phyloP scores from a whole-genome alignment of 2,888 invertebrate genomes.

The Nysson spinosus region DNA sequence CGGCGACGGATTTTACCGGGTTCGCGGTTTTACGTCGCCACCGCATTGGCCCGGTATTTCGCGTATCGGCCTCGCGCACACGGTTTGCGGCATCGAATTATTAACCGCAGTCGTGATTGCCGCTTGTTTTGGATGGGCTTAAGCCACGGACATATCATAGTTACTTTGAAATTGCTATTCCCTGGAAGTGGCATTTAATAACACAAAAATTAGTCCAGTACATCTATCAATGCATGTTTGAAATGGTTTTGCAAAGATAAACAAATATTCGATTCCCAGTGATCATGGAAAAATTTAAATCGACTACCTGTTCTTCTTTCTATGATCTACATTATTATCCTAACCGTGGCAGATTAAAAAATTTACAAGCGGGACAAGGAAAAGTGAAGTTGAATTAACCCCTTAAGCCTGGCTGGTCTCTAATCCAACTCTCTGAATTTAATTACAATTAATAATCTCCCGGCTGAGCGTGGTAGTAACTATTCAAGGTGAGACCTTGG shows the following conservation, averaged over 20 bases:
- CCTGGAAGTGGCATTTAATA: not conserved
- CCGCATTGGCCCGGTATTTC: constrained; percentile 43
- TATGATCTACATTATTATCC: no score
- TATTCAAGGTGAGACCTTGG: constrained; percentile 65
- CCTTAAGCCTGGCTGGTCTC: constrained; percentile 59
- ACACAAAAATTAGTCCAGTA: constrained; percentile 23
- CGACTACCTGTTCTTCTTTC: no score
- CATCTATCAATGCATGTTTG: no score
- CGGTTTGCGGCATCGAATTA: constrained; percentile 65
- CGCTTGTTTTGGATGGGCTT: constrained; percentile 65
- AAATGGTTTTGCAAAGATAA: no score
- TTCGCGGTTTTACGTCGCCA: constrained; percentile 54
- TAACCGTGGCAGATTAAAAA: not conserved
- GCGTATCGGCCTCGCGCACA: constrained; percentile 38
- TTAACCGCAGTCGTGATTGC: constrained; percentile 71
- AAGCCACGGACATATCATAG: constrained; percentile 41
- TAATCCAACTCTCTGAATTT: constrained; percentile 67
- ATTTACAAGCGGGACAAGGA: not conserved
- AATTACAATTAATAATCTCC: constrained; percentile 72
- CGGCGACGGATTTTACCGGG: constrained; percentile 48
- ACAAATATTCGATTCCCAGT: no score
- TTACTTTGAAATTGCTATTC: constrained; percentile 43
- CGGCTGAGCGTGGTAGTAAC: constrained; percentile 56
- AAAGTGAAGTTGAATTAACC: constrained; percentile 58
- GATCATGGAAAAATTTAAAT: no score